These are phyloP conservation scores for Arctocebus calabarensis DNA, from an alignment of 2,797 vertebrate genomes.

Conservation along the genomic window DNA sequence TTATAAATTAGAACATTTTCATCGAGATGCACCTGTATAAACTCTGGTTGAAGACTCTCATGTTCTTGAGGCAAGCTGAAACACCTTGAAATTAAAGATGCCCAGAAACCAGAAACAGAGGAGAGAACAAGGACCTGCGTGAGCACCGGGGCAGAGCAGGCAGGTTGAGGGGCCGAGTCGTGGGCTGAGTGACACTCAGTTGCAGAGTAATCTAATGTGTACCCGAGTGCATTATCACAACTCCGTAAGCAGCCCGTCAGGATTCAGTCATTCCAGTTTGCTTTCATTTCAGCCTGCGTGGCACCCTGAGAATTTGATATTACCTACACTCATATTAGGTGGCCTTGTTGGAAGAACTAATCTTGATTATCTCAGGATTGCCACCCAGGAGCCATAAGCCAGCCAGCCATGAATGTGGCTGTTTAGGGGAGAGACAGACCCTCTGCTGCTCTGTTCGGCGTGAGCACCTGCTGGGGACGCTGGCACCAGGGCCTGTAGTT, in stretches of 20 bases:
- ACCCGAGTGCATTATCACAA: slow-evolving; percentile 80
- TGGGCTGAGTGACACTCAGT: slow-evolving; percentile 79
- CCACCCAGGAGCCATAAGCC: neutral
- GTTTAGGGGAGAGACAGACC: neutral
- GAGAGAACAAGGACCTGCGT: neutral
- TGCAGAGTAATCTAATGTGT: slow-evolving; percentile 83
- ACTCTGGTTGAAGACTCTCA: neutral
- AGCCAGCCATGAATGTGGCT: neutral
- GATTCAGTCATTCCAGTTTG: slow-evolving; percentile 83
- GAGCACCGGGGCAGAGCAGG: slow-evolving; percentile 73
- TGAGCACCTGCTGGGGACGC: fast-evolving
- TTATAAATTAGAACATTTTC: neutral
- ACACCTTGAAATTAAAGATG: neutral
- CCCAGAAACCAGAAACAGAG: neutral
- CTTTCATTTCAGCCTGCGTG: slow-evolving; percentile 72
- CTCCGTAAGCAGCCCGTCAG: slow-evolving; percentile 85
- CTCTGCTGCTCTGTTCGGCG: fast-evolving
- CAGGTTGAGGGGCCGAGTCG: slow-evolving; percentile 60
- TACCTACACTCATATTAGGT: slow-evolving; percentile 62
- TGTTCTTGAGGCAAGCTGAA: slow-evolving; percentile 28
- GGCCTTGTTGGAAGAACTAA: slow-evolving; percentile 21
- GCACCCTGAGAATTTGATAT: slow-evolving; percentile 70
- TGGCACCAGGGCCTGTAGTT: neutral
- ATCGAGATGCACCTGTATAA: neutral
- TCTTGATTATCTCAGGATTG: neutral